Conservation (phyloP, 2,797 vertebrate genomes). For the Pseudopleuronectes americanus region DNA sequence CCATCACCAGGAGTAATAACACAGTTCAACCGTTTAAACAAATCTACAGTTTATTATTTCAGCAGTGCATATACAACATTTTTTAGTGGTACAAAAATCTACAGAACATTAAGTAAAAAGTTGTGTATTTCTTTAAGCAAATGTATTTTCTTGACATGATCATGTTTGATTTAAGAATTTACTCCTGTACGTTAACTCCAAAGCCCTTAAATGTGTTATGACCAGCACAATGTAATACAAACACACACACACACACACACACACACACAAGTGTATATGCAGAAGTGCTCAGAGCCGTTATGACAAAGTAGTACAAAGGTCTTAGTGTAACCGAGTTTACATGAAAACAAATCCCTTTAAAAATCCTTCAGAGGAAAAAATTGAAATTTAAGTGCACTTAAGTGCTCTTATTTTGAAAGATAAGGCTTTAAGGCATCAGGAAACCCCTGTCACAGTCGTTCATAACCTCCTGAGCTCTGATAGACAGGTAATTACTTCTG, state of each 20-base stretch:
- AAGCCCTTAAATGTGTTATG: conserved; percentile 42
- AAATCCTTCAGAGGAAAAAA: background rate
- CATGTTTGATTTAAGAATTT: conserved; percentile 27
- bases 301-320: conserved; percentile 16
- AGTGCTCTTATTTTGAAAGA: conserved; percentile 34
- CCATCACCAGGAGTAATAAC: conserved; percentile 48
- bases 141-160: conserved; percentile 26
- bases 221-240: conserved; percentile 53
- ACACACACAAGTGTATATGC: conserved; percentile 12
- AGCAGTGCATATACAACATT: conserved; percentile 69
- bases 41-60: conserved; percentile 73
- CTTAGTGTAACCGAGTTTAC: conserved; percentile 30
- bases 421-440: conserved; percentile 15
- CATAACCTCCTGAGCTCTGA: conserved; percentile 27
- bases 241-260: background rate
- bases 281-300: conserved; percentile 20
- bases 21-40: conserved; percentile 66
- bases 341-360: conserved; percentile 9
- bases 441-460: conserved; percentile 25
- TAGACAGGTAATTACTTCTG: conserved; percentile 2
- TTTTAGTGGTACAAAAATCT: conserved; percentile 63
- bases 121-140: conserved; percentile 25
- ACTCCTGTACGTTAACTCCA: conserved; percentile 21
- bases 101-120: conserved; percentile 36
- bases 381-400: conserved; percentile 47